These are phyloP conservation scores for Aphaenogaster floridana DNA, from an alignment of 1,140 invertebrate genomes.

Conservation along the genomic window DNA sequence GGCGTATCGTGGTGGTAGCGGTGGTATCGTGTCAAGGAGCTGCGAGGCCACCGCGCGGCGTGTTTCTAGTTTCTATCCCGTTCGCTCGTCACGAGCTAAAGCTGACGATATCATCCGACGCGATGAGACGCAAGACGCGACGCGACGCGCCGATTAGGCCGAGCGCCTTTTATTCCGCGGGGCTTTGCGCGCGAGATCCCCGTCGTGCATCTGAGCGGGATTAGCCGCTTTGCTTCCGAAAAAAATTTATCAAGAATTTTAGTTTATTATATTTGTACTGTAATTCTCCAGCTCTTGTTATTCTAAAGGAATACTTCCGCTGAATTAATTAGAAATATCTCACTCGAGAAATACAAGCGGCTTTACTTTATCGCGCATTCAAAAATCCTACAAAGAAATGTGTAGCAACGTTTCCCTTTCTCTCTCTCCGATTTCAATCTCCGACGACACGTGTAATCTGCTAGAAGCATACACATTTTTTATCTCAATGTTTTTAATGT, in stretches of 20 bases:
- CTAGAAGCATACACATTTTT: background rate
- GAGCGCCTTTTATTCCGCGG: background rate
- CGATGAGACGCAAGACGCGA: conserved; percentile 3
- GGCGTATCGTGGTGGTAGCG: conserved; percentile 66
- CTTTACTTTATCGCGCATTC: background rate
- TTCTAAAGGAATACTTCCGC: background rate
- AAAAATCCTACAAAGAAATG: background rate
- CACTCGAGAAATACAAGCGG: background rate
- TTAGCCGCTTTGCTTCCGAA: background rate
- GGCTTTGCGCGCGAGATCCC: background rate
- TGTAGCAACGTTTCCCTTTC: background rate
- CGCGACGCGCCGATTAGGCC: background rate
- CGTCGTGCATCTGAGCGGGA: background rate
- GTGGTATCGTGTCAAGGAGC: conserved; percentile 71
- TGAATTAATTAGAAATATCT: conserved; percentile 5
- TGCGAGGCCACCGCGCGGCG: conserved; percentile 37
- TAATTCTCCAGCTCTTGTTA: background rate
- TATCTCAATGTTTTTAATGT: background rate
- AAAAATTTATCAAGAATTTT: background rate
- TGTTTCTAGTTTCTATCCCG: background rate
- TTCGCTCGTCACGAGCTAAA: conserved; percentile 49
- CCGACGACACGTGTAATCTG: background rate
- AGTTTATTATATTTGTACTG: background rate
- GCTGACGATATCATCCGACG: conserved; percentile 17
- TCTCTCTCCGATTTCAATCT: background rate